Evolutionary conservation across 2,888 invertebrate species (phyloP).

Genomic region (Tuberolachnus salignus): DNA sequence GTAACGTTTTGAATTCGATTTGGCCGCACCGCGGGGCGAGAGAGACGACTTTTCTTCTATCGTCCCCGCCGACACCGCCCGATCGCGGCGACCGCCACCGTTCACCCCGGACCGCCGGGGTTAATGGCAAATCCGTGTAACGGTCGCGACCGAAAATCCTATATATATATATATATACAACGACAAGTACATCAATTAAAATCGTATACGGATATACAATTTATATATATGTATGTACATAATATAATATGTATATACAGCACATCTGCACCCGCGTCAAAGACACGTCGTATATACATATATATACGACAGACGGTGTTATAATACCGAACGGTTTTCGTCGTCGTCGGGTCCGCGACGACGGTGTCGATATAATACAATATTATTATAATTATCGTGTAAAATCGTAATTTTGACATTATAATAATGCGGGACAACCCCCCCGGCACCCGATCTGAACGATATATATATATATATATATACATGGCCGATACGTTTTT

Average conservation of each 20-base stretch:
- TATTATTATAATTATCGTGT: background rate
- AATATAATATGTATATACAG: no score
- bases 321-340: background rate
- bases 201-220: background rate
- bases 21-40: background rate
- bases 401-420: background rate
- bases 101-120: constrained; percentile 2
- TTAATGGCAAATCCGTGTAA: constrained; percentile 55
- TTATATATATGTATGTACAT: no score
- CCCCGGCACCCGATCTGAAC: no score
- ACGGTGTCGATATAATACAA: background rate
- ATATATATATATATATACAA: background rate
- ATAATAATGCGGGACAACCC: no score
- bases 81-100: background rate
- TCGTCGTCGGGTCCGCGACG: background rate
- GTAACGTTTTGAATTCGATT: constrained; percentile 49
- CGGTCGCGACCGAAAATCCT: constrained; percentile 33
- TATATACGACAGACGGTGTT: no score
- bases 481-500: no score
- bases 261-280: background rate
- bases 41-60: constrained; percentile 17
- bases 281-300: no score
- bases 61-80: background rate
- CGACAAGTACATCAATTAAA: constrained; percentile 34
- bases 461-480: no score